Base-by-base conservation (phyloP, 2,797 vertebrate species). In the Protosalanx chinensis region DNA sequence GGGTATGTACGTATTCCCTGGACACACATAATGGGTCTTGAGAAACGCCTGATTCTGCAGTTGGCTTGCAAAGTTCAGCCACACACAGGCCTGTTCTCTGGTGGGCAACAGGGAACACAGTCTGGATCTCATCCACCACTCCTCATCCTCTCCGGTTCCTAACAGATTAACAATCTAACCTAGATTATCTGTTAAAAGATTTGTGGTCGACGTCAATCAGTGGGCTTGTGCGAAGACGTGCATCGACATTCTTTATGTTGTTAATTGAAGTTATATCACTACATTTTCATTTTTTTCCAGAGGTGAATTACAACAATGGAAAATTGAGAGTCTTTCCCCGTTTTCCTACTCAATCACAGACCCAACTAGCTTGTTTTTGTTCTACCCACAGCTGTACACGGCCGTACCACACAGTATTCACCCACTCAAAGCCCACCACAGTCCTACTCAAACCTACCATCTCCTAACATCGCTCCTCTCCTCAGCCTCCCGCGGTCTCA, bases 91-190 rank as follows among this genome's bases (percentile, higher is more conserved):
- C 53, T 4, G 20, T 32, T 33, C 60, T 73, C 57, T 58, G 56
- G 64, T n/a, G 66, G 57, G 63, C 57, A 61, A 27, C 56, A 77
- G 79, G 75, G 68, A 23, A 16, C 51, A 16, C 18, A 16, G 51
- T 16, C 51, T 56, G 51, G 51, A 16, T 16, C 51, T 16, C 67
- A 18, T 72, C 67, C 29, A 33, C 41, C 70, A 29, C 76, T 1
- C 79, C 70, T 74, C 63, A 80, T 80, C 72, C 78, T 76, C 76
- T 76, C 72, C 77, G 76, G 81, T 72, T 80, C 56, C 72, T 75
- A 71, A 41, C 82, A 77, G 75, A 67, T 78, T 78, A 75, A 79
- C 64, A 71, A 63, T 56, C 18, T n/a, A n/a, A 16, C 51, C 51
- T 56, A 56, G 4, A 56, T 56, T 56, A 15, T 6, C 46, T 72